A percentile compares a stretch with the other conserved stretches of the same genome.
Evolutionary conservation across 2,888 invertebrate species (phyloP).

Genomic region (Metellina segmentata): DNA sequence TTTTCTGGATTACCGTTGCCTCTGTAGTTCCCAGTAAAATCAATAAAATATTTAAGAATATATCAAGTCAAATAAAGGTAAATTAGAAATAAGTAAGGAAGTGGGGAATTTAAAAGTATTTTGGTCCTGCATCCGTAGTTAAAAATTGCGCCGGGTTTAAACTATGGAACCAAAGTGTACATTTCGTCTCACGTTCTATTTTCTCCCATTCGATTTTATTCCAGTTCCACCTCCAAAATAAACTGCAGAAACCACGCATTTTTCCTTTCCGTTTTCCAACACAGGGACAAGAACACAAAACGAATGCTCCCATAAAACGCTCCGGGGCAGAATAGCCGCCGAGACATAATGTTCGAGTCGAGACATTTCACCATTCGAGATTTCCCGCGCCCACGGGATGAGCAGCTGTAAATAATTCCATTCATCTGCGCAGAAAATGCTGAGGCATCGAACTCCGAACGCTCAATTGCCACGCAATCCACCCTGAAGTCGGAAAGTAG

Average conservation of each 20-base stretch:
- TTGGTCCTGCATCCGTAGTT: no score
- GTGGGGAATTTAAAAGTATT: no score
- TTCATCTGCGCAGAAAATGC: neutral
- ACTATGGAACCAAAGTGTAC: no score
- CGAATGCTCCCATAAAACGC: neutral
- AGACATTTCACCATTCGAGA: neutral
- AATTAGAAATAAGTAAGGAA: no score
- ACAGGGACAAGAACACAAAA: no score
- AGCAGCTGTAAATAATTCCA: neutral
- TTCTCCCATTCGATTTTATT: neutral
- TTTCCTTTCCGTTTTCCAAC: neutral
- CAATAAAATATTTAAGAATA: no score
- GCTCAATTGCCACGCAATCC: neutral
- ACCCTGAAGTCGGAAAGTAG: neutral
- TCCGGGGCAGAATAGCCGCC: neutral
- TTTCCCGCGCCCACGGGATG: neutral
- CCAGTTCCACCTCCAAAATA: neutral
- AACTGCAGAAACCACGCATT: neutral
- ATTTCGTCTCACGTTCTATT: neutral
- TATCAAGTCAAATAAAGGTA: no score
- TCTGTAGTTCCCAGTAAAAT: no score
- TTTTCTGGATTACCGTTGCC: no score
- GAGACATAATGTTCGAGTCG: no score
- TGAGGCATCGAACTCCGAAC: neutral
- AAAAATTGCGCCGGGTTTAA: no score